phyloP scores from a whole-genome alignment of 2,113 vertebrate species.

The Piaya cayana region DNA sequence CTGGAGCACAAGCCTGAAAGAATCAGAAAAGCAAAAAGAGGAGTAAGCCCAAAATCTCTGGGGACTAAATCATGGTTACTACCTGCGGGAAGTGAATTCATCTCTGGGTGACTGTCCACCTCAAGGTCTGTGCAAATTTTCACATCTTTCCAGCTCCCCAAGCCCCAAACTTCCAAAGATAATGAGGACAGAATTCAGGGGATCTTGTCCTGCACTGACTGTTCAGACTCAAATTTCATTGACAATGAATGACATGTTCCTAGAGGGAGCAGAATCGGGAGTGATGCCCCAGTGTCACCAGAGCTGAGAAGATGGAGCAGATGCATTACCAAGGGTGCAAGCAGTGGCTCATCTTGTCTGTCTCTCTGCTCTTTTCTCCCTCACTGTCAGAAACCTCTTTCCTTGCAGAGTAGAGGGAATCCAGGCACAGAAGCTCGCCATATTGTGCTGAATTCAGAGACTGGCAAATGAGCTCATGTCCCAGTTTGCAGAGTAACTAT shows the following conservation, averaged over 20 bases:
- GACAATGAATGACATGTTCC: neutral
- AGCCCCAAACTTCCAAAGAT: neutral
- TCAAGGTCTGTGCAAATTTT: neutral
- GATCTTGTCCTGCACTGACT: neutral
- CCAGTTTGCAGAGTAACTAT: neutral
- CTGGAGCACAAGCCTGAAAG: neutral
- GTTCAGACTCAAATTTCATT: neutral
- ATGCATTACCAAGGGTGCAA: neutral
- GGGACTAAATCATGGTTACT: neutral
- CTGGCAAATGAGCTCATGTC: neutral
- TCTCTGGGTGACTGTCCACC: neutral
- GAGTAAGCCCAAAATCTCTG: neutral
- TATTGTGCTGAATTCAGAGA: neutral
- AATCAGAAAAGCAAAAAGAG: neutral
- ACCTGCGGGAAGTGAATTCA: neutral
- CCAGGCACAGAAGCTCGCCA: neutral
- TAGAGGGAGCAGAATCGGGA: rapidly evolving
- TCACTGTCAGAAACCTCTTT: neutral
- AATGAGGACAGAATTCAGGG: neutral
- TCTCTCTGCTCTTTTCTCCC: neutral
- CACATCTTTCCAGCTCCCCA: neutral
- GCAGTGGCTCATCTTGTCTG: neutral
- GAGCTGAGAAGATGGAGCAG: neutral
- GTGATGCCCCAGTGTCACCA: neutral
- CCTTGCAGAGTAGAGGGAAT: neutral